Evolutionary conservation across 2,888 invertebrate species (phyloP).

Genomic region (Cataglyphis rosenhaueri): DNA sequence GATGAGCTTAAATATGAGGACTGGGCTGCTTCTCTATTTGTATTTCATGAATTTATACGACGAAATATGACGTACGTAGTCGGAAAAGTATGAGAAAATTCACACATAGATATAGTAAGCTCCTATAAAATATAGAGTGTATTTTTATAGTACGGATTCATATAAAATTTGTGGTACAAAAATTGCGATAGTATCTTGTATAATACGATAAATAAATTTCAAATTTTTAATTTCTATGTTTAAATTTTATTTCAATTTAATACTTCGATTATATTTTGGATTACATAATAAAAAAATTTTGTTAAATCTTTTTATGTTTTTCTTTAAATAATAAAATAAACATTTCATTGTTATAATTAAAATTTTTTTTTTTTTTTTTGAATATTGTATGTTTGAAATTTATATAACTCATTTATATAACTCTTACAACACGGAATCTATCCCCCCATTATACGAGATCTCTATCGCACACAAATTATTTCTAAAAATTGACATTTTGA

Average conservation of each 20-base stretch:
- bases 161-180: neutral
- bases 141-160: neutral
- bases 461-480: neutral
- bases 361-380: neutral
- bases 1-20: constrained; percentile 43
- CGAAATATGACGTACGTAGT: constrained; percentile 45
- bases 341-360: neutral
- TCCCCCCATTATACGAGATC: neutral
- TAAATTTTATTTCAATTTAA: too few relatives aligned
- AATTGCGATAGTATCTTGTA: neutral
- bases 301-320: neutral
- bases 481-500: neutral
- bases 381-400: neutral
- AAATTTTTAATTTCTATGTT: neutral
- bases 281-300: neutral
- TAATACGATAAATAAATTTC: neutral
- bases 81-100: neutral
- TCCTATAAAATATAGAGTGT: neutral
- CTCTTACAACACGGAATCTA: too few relatives aligned
- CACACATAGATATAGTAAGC: neutral
- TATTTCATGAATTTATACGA: constrained; percentile 40
- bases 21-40: constrained; percentile 36
- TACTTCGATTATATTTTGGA: neutral
- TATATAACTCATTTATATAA: neutral
- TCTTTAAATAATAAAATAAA: neutral